Percentiles rank a stretch among this genome's conserved stretches.
Evolutionary conservation across 2,797 vertebrate genomes (phyloP).

Genomic region (Chelon auratus): DNA sequence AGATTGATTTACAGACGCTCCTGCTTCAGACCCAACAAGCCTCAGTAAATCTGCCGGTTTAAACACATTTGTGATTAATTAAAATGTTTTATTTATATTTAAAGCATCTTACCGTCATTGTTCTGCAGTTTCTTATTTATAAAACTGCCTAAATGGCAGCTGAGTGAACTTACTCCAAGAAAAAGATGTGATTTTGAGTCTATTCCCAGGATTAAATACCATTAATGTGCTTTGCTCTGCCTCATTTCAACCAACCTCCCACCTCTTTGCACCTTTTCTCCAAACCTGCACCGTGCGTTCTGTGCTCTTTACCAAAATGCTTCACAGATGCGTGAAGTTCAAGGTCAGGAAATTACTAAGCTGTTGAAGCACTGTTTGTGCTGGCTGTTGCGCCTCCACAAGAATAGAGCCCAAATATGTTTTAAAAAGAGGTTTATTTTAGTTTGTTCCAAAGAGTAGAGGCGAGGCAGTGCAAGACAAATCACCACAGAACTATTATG

Average conservation of each 20-base stretch:
- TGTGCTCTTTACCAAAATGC: neutral
- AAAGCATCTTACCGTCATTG: no score
- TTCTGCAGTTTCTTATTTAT: no score
- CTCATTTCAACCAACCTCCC: conserved; percentile 1
- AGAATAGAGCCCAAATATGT: neutral
- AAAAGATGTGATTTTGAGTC: neutral
- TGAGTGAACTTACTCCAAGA: neutral
- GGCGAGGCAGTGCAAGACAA: neutral
- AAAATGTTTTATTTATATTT: no score
- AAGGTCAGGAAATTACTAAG: conserved; percentile 10
- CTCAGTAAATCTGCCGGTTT: no score
- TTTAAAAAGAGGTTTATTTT: neutral
- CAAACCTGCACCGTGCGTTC: neutral
- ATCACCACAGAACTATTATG: neutral
- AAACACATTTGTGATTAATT: no score
- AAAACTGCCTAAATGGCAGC: no score
- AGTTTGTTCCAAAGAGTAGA: neutral
- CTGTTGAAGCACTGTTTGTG: neutral
- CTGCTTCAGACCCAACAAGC: conserved; percentile 1
- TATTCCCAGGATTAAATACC: neutral
- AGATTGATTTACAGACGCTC: neutral
- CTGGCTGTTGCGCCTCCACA: neutral
- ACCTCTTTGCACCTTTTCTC: neutral
- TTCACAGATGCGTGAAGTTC: conserved; percentile 3
- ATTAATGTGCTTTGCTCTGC: neutral